Conservation (phyloP, 2,113 vertebrate genomes). For the Gnathonemus longibarbis region DNA sequence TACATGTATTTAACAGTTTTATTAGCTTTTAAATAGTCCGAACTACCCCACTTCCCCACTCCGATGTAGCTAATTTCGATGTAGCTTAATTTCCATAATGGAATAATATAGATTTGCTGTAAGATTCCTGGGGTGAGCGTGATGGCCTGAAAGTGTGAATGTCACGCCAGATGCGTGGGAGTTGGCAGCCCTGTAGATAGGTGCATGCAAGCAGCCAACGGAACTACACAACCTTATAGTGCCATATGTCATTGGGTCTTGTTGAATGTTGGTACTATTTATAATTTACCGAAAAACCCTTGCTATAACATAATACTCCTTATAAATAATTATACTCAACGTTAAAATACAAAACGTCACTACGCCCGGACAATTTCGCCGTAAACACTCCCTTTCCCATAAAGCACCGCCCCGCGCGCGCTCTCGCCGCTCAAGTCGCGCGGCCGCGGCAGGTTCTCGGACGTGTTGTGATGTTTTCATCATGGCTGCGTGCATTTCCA, state of each 20-base stretch:
- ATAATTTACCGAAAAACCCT: neutral
- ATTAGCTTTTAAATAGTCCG: neutral
- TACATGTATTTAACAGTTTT: neutral
- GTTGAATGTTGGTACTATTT: neutral
- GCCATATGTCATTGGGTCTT: neutral
- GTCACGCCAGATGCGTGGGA: neutral
- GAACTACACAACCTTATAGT: neutral
- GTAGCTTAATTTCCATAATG: neutral
- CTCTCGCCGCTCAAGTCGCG: neutral
- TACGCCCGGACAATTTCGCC: neutral
- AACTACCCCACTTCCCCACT: neutral
- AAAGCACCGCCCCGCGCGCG: neutral
- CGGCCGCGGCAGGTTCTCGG: conserved; percentile 64
- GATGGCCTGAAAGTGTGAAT: neutral
- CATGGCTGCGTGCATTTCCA: conserved; percentile 99
- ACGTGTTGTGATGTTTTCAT: conserved; percentile 74
- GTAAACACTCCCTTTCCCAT: neutral
- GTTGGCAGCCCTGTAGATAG: neutral
- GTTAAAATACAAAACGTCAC: neutral
- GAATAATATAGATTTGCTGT: neutral
- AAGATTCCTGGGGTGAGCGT: neutral
- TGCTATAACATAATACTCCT: neutral
- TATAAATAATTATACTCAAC: neutral
- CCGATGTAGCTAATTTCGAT: neutral
- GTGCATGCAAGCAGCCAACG: neutral